Evolutionary conservation across 2,113 vertebrate genomes (phyloP).

Genomic region (Scomber scombrus): DNA sequence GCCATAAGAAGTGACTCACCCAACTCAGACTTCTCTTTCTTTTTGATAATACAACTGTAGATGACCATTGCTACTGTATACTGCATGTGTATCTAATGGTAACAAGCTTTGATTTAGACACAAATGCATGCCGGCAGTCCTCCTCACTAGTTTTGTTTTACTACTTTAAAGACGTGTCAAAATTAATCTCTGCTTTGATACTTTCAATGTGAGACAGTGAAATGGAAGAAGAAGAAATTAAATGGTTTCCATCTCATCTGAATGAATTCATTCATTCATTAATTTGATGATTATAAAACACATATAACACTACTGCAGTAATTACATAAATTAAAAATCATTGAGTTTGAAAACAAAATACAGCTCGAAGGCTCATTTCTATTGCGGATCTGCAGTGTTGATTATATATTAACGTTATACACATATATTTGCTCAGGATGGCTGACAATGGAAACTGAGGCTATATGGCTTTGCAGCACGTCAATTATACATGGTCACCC

Average conservation of each 20-base stretch:
- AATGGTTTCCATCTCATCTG: slow-evolving; percentile 8
- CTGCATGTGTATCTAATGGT: slow-evolving; percentile 13
- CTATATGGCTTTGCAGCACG: slow-evolving; percentile 15
- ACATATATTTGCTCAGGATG: slow-evolving; percentile 10
- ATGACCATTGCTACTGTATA: slow-evolving; percentile 6
- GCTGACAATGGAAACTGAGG: slow-evolving; percentile 24
- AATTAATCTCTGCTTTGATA: background rate
- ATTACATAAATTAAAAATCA: too few relatives aligned
- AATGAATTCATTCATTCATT: background rate
- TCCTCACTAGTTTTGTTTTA: background rate
- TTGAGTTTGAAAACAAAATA: too few relatives aligned
- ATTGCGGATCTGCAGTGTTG: background rate
- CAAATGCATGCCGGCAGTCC: slow-evolving; percentile 7
- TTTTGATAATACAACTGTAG: slow-evolving; percentile 11
- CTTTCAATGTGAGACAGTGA: slow-evolving; percentile 39
- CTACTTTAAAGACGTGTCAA: background rate
- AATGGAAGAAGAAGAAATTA: slow-evolving; percentile 35
- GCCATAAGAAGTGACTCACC: slow-evolving; percentile 48
- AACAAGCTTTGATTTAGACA: slow-evolving; percentile 17
- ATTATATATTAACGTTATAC: slow-evolving; percentile 37
- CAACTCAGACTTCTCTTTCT: slow-evolving; percentile 28
- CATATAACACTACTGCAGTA: too few relatives aligned
- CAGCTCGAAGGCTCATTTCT: too few relatives aligned
- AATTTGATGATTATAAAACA: too few relatives aligned
- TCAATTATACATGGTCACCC: too few relatives aligned